Conservation (phyloP, 2,797 vertebrate genomes). For the Chelonia mydas region DNA sequence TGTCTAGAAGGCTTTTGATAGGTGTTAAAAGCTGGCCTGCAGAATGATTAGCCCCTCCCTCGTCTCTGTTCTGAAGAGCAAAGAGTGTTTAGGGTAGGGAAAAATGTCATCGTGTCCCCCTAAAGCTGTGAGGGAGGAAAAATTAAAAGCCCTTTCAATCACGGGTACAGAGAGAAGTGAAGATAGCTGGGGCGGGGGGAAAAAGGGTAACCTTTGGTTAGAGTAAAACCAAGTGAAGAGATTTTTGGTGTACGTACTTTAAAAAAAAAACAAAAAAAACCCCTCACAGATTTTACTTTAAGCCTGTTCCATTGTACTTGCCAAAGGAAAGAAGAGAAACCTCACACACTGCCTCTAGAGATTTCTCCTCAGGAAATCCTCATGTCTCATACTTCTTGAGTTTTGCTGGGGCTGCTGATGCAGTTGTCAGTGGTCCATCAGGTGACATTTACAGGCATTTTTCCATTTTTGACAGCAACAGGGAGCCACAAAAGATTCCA, state of each 20-base stretch:
- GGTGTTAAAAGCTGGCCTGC: not conserved
- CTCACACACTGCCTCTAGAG: not conserved
- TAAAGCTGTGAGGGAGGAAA: not conserved
- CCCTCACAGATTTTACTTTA: not conserved
- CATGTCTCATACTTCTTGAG: not conserved
- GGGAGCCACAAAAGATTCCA: slow-evolving; percentile 12
- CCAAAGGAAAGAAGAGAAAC: slow-evolving; percentile 53
- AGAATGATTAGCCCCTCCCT: not conserved
- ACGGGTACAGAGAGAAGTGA: not conserved
- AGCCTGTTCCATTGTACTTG: slow-evolving; percentile 3
- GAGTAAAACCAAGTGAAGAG: not conserved
- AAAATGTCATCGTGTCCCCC: not conserved
- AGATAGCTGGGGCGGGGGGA: not conserved
- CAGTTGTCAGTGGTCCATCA: slow-evolving; percentile 8
- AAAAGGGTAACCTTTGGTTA: not conserved
- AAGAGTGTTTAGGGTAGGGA: accelerated
- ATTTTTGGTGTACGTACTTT: not conserved
- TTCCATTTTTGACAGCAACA: slow-evolving; percentile 22
- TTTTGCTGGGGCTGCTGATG: not conserved
- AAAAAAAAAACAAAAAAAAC: not conserved
- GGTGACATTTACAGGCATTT: slow-evolving; percentile 33
- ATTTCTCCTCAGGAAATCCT: slow-evolving; percentile 50
- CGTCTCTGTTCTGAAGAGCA: not conserved
- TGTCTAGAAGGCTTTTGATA: not conserved
- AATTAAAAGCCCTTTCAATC: not conserved